phyloP scores from a whole-genome alignment of 2,113 vertebrate genomes.

The Elaphurus davidianus region DNA sequence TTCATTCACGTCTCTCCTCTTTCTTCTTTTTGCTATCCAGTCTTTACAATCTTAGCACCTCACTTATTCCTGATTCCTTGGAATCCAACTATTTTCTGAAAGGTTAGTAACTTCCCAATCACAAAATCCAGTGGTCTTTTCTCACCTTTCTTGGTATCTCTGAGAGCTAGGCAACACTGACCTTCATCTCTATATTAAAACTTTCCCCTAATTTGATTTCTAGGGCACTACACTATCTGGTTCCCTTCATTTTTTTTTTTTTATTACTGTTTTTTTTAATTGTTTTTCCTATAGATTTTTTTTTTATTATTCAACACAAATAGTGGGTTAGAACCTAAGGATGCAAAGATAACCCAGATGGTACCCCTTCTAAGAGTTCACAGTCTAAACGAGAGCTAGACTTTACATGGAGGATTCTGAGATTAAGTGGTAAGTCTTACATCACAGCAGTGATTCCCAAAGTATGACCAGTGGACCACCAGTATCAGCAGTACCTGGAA shows the following conservation, averaged over 20 bases:
- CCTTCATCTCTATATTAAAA: neutral
- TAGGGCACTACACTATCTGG: neutral
- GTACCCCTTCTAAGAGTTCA: neutral
- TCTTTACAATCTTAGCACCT: neutral
- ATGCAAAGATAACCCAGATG: neutral
- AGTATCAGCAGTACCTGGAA: neutral
- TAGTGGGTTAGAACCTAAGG: neutral
- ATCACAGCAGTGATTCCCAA: neutral
- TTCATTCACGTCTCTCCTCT: neutral
- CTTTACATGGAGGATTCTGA: neutral
- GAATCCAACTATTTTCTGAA: neutral
- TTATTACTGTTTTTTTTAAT: neutral
- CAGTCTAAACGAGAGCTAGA: neutral
- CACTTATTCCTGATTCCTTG: neutral
- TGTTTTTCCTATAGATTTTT: neutral
- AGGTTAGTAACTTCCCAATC: neutral
- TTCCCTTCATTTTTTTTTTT: neutral
- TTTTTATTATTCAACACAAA: neutral
- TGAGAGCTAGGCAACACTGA: neutral
- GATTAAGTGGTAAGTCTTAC: neutral
- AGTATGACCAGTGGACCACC: neutral
- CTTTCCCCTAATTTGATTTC: neutral
- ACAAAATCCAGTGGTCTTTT: neutral
- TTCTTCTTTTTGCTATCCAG: neutral
- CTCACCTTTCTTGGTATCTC: neutral